Evolutionary conservation across 2,888 invertebrate species (phyloP).

Genomic region (Subacronicta megacephala): DNA sequence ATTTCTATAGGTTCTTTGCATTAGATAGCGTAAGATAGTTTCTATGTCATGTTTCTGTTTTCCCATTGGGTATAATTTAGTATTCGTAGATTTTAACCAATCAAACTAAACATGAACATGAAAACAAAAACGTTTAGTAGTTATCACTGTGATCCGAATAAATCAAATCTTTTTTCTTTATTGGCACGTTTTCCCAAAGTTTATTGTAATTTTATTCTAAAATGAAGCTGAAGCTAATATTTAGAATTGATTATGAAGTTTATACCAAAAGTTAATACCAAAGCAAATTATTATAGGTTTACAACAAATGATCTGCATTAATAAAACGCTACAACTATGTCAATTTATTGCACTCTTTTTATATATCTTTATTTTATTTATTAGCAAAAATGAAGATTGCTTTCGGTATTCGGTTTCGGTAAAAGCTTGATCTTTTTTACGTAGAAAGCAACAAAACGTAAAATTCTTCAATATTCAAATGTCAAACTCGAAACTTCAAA

Average conservation of each 20-base stretch:
- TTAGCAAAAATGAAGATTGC: neutral
- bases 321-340: slow-evolving; percentile 13
- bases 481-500: slow-evolving; percentile 31
- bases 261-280: too few relatives aligned
- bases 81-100: slow-evolving; percentile 26
- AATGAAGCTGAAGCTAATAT: too few relatives aligned
- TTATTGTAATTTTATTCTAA: too few relatives aligned
- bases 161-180: too few relatives aligned
- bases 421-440: neutral
- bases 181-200: too few relatives aligned
- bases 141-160: too few relatives aligned
- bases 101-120: slow-evolving; percentile 34
- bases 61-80: slow-evolving; percentile 23
- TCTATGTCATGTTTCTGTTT: slow-evolving; percentile 15
- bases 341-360: too few relatives aligned
- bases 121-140: slow-evolving; percentile 45
- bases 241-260: too few relatives aligned
- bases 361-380: too few relatives aligned
- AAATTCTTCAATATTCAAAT: slow-evolving; percentile 5
- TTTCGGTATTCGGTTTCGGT: too few relatives aligned
- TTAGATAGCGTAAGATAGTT: slow-evolving; percentile 29
- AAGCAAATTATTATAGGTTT: too few relatives aligned
- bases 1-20: slow-evolving; percentile 46
- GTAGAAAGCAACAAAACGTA: slow-evolving; percentile 32
- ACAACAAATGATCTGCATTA: neutral